Base-by-base conservation (phyloP, 23 tunicate species). In the Styela clava region DNA sequence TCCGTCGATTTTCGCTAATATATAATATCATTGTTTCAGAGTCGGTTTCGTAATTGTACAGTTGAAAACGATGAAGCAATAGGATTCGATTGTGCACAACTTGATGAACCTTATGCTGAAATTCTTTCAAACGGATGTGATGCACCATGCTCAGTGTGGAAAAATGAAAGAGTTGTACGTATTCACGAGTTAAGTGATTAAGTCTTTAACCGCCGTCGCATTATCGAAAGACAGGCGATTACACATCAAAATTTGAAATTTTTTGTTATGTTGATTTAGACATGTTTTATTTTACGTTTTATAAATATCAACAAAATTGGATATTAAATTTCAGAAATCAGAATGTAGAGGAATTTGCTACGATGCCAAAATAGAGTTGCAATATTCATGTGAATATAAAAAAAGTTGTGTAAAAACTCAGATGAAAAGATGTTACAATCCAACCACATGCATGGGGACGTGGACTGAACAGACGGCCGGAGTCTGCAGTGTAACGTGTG, bases 331-430 rank as follows among this genome's bases (percentile, higher is more conserved):
- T 25, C n/a, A 67, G 71, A 67, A 26, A 3, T 21, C 25, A 32
- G 9, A 33, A 9, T 79, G 84, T 29, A 65, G 18, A 19, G 84
- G 84, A 33, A 67, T 32, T 26, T 79, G 84, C 52, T 79, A 79
- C 22, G 84, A 64, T 70, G 61, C 74, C n/a, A 79, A 69, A 23
- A 28, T 23, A 19, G 29, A 35, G 2, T 31, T 16, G 16, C 19
- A 64, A 34, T 64, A 37, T 19, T 0, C 56, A 16, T 79, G 84
- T 63, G 7, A 31, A 64, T 31, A 16, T 62, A 1, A 22, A 20
- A 35, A 32, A 30, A 2, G 3, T 16, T 79, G 84, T 32, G 0
- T 5, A 2, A 79, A 33, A 0, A 79, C 32, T 0, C 31, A 65
- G 27, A 33, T 52, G 2, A 69, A 23, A 30, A 69, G 74, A n/a